phyloP scores from a whole-genome alignment of 2,888 invertebrate genomes.

The Fragum sueziense region DNA sequence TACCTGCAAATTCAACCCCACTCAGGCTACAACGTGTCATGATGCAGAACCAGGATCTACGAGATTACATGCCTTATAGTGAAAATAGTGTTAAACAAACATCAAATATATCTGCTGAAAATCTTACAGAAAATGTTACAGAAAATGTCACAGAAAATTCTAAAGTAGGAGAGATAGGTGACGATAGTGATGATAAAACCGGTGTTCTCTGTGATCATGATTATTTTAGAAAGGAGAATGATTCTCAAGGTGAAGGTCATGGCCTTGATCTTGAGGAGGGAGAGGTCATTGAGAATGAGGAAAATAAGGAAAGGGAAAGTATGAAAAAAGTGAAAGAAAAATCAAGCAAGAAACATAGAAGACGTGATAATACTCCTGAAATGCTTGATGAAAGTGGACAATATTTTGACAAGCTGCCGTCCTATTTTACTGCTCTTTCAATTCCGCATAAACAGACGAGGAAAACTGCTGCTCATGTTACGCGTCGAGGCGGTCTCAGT shows the following conservation, averaged over 20 bases:
- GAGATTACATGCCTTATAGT: background rate
- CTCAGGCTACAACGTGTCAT: constrained; percentile 63
- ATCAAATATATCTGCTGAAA: background rate
- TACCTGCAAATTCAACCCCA: constrained; percentile 58
- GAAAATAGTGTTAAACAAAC: background rate
- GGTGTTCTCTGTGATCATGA: constrained; percentile 85
- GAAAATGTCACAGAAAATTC: background rate
- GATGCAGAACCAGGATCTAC: constrained; percentile 48
- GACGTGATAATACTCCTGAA: constrained; percentile 46
- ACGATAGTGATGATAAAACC: background rate
- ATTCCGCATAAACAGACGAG: constrained; percentile 67
- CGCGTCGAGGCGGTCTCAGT: constrained; percentile 48
- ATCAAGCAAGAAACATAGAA: constrained; percentile 50
- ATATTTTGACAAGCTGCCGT: constrained; percentile 78
- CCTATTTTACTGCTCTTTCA: constrained; percentile 76
- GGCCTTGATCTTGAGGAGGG: constrained; percentile 59
- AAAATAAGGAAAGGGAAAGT: constrained; percentile 15
- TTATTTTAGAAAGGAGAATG: constrained; percentile 83
- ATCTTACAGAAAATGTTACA: background rate
- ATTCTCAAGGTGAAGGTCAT: background rate
- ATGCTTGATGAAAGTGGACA: constrained; percentile 41
- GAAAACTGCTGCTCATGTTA: constrained; percentile 54
- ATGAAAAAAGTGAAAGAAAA: constrained; percentile 10
- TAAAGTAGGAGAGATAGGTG: no score
- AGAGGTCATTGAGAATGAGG: constrained; percentile 53